Conservation (phyloP, 2,888 invertebrate species). For the Trichacis sp. region DNA sequence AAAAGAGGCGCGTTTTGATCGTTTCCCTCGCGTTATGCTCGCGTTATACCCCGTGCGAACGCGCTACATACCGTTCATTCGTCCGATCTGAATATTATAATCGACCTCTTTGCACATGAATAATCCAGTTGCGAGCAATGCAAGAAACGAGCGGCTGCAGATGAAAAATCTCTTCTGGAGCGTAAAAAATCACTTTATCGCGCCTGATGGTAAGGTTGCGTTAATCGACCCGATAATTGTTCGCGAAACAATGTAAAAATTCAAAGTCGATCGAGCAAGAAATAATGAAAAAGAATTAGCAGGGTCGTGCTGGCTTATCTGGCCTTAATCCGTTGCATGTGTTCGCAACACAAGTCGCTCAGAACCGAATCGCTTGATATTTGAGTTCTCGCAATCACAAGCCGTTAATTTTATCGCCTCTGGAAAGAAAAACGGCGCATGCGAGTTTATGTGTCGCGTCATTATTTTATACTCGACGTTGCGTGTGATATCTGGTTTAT, state of each 20-base stretch:
- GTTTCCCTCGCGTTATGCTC: too few species aligned
- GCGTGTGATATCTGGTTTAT: too few species aligned
- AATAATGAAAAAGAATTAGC: neutral
- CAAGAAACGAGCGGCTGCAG: too few species aligned
- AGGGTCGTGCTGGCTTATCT: neutral
- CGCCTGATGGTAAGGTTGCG: too few species aligned
- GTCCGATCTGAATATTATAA: neutral
- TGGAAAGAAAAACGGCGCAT: neutral
- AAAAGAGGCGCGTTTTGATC: too few species aligned
- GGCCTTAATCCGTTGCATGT: constrained; percentile 1
- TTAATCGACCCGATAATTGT: neutral
- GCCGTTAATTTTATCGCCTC: constrained; percentile 1
- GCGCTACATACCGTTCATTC: neutral
- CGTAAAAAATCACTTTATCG: too few species aligned
- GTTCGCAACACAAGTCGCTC: neutral
- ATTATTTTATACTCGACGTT: neutral
- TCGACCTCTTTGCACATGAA: neutral
- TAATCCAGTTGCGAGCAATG: neutral
- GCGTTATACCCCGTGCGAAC: constrained; percentile 1
- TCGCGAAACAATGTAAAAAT: neutral
- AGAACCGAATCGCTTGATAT: neutral
- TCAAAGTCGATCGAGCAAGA: neutral
- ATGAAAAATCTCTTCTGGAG: too few species aligned
- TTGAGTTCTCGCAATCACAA: neutral
- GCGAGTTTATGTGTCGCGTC: neutral